These are phyloP conservation scores for Pangasianodon gigas DNA, from an alignment of 2,113 vertebrate genomes.

Conservation along the genomic window DNA sequence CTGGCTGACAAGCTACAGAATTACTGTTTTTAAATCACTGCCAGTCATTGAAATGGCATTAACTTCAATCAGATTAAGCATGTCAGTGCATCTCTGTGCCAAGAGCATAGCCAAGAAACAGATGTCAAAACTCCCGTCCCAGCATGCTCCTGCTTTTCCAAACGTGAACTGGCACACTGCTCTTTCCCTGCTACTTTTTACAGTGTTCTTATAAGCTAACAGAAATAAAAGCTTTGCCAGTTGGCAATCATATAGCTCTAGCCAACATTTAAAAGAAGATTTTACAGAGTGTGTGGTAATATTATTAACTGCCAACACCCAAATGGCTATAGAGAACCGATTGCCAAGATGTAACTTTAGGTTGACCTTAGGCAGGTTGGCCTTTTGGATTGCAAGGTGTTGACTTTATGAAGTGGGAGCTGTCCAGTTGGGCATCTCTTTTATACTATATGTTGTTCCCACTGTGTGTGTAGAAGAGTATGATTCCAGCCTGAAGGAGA, in stretches of 20 bases:
- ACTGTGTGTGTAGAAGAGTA: conserved; percentile 81
- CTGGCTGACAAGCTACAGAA: conserved; percentile 25
- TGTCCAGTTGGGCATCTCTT: background rate
- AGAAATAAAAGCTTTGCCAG: conserved; percentile 24
- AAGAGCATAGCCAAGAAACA: conserved; percentile 38
- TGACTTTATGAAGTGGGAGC: conserved; percentile 18
- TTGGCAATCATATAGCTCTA: conserved; percentile 20
- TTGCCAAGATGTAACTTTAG: conserved; percentile 3
- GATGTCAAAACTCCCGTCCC: conserved; percentile 31
- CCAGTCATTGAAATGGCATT: conserved; percentile 31
- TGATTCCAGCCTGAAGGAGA: conserved; percentile 90
- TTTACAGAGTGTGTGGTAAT: conserved; percentile 25
- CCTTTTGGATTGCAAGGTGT: background rate
- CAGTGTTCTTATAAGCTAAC: conserved; percentile 32
- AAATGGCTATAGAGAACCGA: conserved; percentile 10
- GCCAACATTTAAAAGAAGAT: conserved; percentile 19
- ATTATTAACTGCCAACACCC: conserved; percentile 21
- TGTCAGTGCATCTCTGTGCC: conserved; percentile 32
- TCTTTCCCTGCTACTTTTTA: conserved; percentile 28
- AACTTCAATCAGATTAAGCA: conserved; percentile 33
- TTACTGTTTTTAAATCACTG: conserved; percentile 27
- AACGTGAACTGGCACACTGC: conserved; percentile 9
- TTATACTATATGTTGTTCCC: conserved; percentile 9
- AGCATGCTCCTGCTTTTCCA: conserved; percentile 44
- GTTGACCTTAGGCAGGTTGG: background rate